These are phyloP conservation scores for Leptopilina boulardi DNA, from an alignment of 1,140 invertebrate genomes.

Conservation along the genomic window DNA sequence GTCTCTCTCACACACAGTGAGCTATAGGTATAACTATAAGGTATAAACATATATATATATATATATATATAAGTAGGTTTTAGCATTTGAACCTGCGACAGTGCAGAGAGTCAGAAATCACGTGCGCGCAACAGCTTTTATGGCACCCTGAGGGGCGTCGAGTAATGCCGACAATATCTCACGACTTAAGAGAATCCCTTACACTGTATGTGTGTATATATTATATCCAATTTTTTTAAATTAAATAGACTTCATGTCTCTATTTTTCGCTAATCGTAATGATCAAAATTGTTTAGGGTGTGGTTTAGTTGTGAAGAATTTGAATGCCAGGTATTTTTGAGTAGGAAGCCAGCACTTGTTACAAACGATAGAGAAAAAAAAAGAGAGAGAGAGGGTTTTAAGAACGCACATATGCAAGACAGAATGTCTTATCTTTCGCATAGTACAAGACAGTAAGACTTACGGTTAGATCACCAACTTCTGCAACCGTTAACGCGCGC, in stretches of 20 bases:
- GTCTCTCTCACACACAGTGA: conserved; percentile 2
- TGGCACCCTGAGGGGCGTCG: conserved; percentile 24
- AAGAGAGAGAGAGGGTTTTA: conserved; percentile 43
- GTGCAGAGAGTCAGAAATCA: neutral
- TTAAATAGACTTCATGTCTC: no score
- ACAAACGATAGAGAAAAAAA: no score
- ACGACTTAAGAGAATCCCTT: conserved; percentile 43
- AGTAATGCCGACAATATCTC: conserved; percentile 41
- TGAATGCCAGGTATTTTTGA: conserved; percentile 30
- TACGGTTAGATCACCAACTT: conserved; percentile 13
- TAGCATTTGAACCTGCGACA: conserved; percentile 25
- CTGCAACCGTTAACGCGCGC: conserved; percentile 24
- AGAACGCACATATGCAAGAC: conserved; percentile 38
- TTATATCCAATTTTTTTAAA: no score
- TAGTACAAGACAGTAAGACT: conserved; percentile 32
- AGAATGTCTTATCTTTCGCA: conserved; percentile 43
- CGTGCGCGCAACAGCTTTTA: conserved; percentile 23
- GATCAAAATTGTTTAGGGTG: neutral
- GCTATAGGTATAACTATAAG: neutral
- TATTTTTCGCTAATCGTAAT: no score
- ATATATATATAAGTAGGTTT: conserved; percentile 9
- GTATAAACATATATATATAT: no score
- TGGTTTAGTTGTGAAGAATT: neutral
- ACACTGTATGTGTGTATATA: no score
- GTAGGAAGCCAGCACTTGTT: conserved; percentile 17